A percentile compares a stretch with the other conserved stretches of the same genome.
Conservation (phyloP, 2,888 invertebrate species). For the Hylaea fasciaria region DNA sequence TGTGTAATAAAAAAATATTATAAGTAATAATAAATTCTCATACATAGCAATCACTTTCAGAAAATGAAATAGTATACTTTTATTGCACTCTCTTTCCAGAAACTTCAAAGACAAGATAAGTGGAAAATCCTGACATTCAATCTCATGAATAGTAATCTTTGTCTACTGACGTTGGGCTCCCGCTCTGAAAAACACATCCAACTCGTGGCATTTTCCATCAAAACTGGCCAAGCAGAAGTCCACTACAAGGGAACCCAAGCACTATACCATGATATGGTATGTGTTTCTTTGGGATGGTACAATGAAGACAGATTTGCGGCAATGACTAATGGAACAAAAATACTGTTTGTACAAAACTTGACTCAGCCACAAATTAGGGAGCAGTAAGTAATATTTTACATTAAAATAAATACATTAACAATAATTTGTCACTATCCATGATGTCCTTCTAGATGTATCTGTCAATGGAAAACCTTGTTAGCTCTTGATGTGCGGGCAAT, state of each 20-base stretch:
- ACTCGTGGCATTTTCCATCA: conserved; percentile 60
- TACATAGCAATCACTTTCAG: not conserved
- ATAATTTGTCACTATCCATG: no score
- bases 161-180: conserved; percentile 59
- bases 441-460: no score
- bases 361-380: conserved; percentile 60
- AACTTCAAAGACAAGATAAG: conserved; percentile 56
- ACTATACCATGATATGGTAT: conserved; percentile 55
- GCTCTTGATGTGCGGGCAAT: no score
- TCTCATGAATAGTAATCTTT: conserved; percentile 67
- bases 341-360: conserved; percentile 70
- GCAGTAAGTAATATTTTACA: conserved; percentile 53
- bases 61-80: not conserved
- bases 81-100: conserved; percentile 53
- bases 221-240: conserved; percentile 56
- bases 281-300: conserved; percentile 71
- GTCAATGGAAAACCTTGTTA: no score
- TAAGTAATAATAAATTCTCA: not conserved
- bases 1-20: conserved; percentile 46
- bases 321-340: conserved; percentile 69
- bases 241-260: conserved; percentile 31
- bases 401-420: not conserved
- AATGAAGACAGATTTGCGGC: conserved; percentile 73
- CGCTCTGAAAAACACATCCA: conserved; percentile 41
- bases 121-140: conserved; percentile 68